phyloP scores from a whole-genome alignment of 2,888 invertebrate genomes.

The Eupithecia subfuscata region DNA sequence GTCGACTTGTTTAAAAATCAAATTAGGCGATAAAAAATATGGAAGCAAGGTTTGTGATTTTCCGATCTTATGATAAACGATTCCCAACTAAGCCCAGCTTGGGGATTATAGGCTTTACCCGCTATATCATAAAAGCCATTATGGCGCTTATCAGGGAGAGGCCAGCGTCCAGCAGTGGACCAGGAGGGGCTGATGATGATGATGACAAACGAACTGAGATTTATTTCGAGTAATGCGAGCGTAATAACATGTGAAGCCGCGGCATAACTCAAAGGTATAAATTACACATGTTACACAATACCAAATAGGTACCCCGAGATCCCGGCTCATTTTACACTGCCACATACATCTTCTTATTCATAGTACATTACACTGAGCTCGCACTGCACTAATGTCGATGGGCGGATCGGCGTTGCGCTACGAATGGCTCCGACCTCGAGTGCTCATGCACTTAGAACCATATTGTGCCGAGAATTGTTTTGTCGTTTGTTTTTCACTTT shows the following conservation, averaged over 20 bases:
- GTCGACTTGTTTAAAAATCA: neutral
- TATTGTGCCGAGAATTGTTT: slow-evolving; percentile 5
- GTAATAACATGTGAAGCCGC: neutral
- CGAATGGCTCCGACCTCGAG: slow-evolving; percentile 22
- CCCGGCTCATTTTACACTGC: slow-evolving; percentile 25
- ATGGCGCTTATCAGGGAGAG: neutral
- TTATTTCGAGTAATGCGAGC: neutral
- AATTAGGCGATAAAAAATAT: neutral
- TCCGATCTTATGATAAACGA: neutral
- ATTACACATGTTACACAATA: slow-evolving; percentile 21
- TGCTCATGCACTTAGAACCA: slow-evolving; percentile 17
- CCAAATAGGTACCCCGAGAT: slow-evolving; percentile 19
- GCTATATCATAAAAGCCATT: neutral
- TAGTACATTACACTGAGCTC: slow-evolving; percentile 10
- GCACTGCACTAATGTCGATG: slow-evolving; percentile 21
- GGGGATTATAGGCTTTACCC: neutral
- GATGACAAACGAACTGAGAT: neutral
- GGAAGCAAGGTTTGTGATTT: neutral
- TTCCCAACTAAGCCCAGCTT: neutral
- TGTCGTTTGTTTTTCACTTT: neutral
- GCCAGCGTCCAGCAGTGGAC: neutral
- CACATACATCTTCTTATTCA: neutral
- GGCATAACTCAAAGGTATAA: neutral
- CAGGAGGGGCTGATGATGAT: neutral
- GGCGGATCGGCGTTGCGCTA: slow-evolving; percentile 24